Evolutionary conservation across 2,888 invertebrate genomes (phyloP).

Genomic region (Ophraella communa): DNA sequence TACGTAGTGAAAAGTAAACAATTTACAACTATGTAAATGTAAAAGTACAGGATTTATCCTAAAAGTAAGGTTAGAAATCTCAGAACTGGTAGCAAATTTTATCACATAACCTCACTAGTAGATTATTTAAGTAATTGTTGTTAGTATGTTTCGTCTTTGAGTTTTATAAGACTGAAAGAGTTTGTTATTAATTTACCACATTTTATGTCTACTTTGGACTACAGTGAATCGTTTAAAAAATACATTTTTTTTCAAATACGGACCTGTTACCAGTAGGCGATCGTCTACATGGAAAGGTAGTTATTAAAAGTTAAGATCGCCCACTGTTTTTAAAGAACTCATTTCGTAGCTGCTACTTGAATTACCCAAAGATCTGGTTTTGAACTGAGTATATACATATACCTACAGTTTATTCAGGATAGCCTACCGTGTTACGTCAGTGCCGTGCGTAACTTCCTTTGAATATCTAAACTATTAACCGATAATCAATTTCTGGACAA

Average conservation of each 20-base stretch:
- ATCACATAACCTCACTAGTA: too few species aligned
- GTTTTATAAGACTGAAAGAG: too few species aligned
- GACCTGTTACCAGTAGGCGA: slow-evolving; percentile 49
- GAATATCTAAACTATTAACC: background rate
- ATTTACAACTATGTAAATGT: too few species aligned
- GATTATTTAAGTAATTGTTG: too few species aligned
- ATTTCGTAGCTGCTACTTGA: slow-evolving; percentile 58
- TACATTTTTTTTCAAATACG: background rate
- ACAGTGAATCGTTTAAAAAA: too few species aligned
- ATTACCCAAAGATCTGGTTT: slow-evolving; percentile 58
- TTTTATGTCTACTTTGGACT: background rate
- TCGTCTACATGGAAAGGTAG: slow-evolving; percentile 53
- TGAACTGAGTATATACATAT: slow-evolving; percentile 42
- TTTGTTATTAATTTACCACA: too few species aligned
- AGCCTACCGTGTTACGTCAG: slow-evolving; percentile 38
- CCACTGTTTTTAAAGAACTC: slow-evolving; percentile 58
- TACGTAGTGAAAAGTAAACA: too few species aligned
- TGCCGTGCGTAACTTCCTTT: slow-evolving; percentile 17
- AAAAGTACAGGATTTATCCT: too few species aligned
- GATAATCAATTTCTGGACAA: too few species aligned
- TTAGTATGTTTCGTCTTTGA: too few species aligned
- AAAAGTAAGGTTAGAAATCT: too few species aligned
- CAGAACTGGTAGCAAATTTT: too few species aligned
- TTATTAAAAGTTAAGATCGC: slow-evolving; percentile 58
- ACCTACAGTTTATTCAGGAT: slow-evolving; percentile 51